Base-by-base conservation (phyloP, 2,888 invertebrate genomes). In the Suillia variegata region DNA sequence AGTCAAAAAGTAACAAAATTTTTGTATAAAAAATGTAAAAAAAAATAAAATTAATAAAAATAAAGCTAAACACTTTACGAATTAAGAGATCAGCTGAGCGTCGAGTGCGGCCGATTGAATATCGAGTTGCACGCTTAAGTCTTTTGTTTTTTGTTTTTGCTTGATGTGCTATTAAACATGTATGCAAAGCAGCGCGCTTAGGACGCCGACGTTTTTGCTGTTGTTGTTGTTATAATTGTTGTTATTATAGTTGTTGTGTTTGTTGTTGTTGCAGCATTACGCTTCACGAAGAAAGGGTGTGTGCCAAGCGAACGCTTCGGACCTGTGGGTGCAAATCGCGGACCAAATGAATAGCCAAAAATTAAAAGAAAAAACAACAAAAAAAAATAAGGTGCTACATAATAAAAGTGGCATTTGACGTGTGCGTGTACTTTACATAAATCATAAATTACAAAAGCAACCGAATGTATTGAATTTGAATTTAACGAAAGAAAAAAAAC, bases 271-370 rank as follows among this genome's bases (percentile, higher is more conserved):
- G n/a, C 38, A 38, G n/a, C 38, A 26, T 26, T 31, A n/a, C 38
- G 6, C 38, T n/a, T 13, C 38, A 38, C 15, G 26, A 26, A 6
- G 26, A 26, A 26, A 38, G 38, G 10, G 10, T 38, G 38, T 38
- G 38, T 38, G n/a, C n/a, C 6, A 4, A 4, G 38, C 38, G 12
- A 31, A 6, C 6, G 6, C 12, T 31, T 4, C n/a, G 45, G 45
- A 20, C 18, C 45, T 18, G 74, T 72, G 75, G 72, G 75, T 72
- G 72, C 75, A 75, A 75, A 70, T 72, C 71, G 56, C 49, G 56
- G 58, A 60, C 52, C 55, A 45, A 62, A 53, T 51, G 33, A 49
- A 15, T 18, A 58, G 52, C 49, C 20, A 33, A 34, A 47, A 56
- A 13, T 12, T 4, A 48, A 56, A 60, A 63, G 6, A 20, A 45